Evolutionary conservation across 2,797 vertebrate genomes (phyloP).

Genomic region (Phalanger gymnotis): DNA sequence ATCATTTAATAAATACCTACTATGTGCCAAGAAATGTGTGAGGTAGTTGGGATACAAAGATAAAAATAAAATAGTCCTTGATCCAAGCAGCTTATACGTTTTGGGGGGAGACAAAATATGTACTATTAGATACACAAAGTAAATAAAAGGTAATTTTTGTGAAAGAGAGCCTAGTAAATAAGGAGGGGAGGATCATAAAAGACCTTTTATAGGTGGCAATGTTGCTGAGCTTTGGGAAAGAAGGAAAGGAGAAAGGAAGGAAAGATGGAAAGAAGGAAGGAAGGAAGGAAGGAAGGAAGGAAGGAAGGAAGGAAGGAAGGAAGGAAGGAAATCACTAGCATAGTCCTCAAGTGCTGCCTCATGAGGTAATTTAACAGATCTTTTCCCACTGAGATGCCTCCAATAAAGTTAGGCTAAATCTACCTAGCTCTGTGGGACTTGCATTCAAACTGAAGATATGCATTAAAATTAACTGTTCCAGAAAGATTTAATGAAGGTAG

Average conservation of each 20-base stretch:
- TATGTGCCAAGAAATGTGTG: accelerated
- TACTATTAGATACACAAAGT: background rate
- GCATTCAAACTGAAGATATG: background rate
- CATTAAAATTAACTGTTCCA: slow-evolving; percentile 3
- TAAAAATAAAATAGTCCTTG: background rate
- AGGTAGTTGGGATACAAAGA: background rate
- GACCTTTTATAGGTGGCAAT: background rate
- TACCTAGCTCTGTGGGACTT: background rate
- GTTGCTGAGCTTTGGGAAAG: background rate
- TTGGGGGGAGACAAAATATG: too few species aligned
- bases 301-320: too few species aligned
- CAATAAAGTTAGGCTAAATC: background rate
- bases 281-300: too few species aligned
- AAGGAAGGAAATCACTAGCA: background rate
- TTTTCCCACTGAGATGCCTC: background rate
- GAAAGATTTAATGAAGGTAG: background rate
- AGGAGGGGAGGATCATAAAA: background rate
- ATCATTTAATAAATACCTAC: background rate
- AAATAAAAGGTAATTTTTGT: background rate
- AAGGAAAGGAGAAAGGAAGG: background rate
- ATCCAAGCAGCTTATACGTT: too few species aligned
- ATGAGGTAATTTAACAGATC: background rate
- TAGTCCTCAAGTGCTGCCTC: background rate
- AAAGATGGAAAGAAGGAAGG: too few species aligned
- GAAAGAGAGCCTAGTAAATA: background rate